Conservation (phyloP, 2,888 invertebrate genomes). For the Drosophila borealis region DNA sequence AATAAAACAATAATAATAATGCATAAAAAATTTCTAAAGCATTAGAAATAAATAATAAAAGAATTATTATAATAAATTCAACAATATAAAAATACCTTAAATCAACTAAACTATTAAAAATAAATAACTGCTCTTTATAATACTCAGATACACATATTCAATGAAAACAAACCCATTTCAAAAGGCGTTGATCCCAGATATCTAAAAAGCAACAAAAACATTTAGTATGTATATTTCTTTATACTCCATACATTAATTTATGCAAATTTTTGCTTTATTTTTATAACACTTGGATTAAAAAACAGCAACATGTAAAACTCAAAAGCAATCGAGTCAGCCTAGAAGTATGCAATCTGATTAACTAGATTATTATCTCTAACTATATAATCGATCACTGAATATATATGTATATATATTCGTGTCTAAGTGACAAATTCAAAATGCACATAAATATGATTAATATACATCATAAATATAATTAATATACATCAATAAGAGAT, state of each 20-base stretch:
- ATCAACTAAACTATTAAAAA: no score
- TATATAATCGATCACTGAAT: constrained; percentile 20
- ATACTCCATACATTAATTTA: no score
- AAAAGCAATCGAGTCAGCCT: constrained; percentile 5
- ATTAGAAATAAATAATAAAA: background rate
- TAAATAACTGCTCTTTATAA: no score
- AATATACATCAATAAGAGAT: background rate
- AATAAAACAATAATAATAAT: no score
- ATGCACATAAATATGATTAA: background rate
- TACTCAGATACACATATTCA: no score
- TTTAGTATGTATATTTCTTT: no score
- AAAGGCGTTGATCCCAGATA: no score
- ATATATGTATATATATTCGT: background rate
- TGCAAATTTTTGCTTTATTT: no score
- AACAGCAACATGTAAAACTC: background rate
- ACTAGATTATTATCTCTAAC: constrained; percentile 10
- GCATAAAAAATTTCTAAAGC: background rate
- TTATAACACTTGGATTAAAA: background rate
- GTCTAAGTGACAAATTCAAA: background rate
- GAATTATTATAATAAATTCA: no score
- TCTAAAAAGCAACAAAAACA: no score
- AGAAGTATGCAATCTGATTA: constrained; percentile 47
- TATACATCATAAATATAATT: background rate
- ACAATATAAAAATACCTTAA: no score
- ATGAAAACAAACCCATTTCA: no score